A percentile compares a stretch with the other conserved stretches of the same genome.
These are phyloP conservation scores for Andrena fulva DNA, from an alignment of 2,888 invertebrate genomes.

Conservation along the genomic window DNA sequence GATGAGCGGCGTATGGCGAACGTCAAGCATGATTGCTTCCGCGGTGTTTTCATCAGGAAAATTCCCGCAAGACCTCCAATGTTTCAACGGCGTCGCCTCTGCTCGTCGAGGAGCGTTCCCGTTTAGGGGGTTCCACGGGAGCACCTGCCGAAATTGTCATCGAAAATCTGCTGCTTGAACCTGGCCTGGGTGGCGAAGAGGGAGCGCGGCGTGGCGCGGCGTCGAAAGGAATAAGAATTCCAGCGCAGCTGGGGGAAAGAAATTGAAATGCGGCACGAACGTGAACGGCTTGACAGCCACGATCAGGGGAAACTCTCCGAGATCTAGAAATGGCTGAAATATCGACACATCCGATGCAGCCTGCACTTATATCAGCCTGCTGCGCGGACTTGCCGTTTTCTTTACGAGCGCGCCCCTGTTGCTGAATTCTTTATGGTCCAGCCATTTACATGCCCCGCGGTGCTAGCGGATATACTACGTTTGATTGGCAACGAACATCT, in stretches of 20 bases:
- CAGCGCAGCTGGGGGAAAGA: constrained; percentile 39
- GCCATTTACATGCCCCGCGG: constrained; percentile 61
- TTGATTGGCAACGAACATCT: constrained; percentile 55
- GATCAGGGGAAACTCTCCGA: constrained; percentile 54
- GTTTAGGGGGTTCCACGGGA: constrained; percentile 11
- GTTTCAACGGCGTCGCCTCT: constrained; percentile 3
- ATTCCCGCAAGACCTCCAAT: not conserved
- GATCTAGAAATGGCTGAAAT: constrained; percentile 68
- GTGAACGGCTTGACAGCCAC: constrained; percentile 61
- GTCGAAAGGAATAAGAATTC: constrained; percentile 63
- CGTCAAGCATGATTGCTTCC: not conserved
- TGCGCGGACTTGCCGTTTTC: constrained; percentile 45
- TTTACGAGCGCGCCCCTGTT: constrained; percentile 57
- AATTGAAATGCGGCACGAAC: constrained; percentile 68
- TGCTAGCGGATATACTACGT: constrained; percentile 44
- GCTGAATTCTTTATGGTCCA: constrained; percentile 63
- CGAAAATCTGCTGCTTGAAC: constrained; percentile 43
- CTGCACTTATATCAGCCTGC: constrained; percentile 65
- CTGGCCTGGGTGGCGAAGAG: not conserved
- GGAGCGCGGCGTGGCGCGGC: not conserved
- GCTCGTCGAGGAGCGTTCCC: constrained; percentile 2
- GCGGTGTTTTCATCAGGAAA: not conserved
- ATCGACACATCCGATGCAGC: constrained; percentile 68
- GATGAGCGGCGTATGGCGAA: not conserved
- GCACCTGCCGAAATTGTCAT: constrained; percentile 55